Percentiles rank a stretch among this genome's conserved stretches.
These are phyloP conservation scores for Hirtodrosophila alboralis DNA, from an alignment of 2,888 invertebrate species.

Conservation along the genomic window DNA sequence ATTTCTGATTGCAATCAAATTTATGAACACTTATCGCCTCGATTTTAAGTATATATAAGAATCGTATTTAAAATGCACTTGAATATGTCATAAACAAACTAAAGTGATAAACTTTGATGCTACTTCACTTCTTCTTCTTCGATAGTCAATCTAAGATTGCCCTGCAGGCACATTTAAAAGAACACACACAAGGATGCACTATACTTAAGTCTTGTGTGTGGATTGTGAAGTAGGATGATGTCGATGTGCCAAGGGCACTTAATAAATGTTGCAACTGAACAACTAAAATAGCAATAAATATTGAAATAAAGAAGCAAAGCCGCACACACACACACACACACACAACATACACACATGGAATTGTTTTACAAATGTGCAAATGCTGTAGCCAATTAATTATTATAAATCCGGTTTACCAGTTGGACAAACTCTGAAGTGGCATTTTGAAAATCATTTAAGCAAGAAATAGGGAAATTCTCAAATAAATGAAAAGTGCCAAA, in stretches of 20 bases:
- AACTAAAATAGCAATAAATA: conserved; percentile 61
- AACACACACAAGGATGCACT: not conserved
- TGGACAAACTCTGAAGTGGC: conserved; percentile 43
- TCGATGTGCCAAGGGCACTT: conserved; percentile 52
- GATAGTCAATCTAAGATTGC: too few relatives aligned
- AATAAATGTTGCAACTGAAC: conserved; percentile 59
- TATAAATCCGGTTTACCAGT: conserved; percentile 62
- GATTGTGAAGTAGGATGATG: conserved; percentile 22
- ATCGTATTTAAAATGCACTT: conserved; percentile 17
- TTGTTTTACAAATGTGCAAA: conserved; percentile 60
- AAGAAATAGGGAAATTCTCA: conserved; percentile 13
- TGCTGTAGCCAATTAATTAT: conserved; percentile 77
- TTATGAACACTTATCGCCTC: conserved; percentile 15
- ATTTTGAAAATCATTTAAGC: conserved; percentile 62
- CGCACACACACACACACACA: conserved; percentile 15
- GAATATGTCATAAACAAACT: conserved; percentile 31
- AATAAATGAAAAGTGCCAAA: conserved; percentile 30
- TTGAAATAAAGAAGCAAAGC: conserved; percentile 33
- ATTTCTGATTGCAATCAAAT: conserved; percentile 1
- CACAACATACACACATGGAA: conserved; percentile 8
- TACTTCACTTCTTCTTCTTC: not conserved
- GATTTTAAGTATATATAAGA: conserved; percentile 17
- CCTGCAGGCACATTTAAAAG: not conserved
- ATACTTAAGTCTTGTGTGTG: conserved; percentile 19
- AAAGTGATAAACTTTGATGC: conserved; percentile 30